These are phyloP conservation scores for Anguilla pacifica DNA, from an alignment of 2,797 vertebrate genomes.

Conservation along the genomic window DNA sequence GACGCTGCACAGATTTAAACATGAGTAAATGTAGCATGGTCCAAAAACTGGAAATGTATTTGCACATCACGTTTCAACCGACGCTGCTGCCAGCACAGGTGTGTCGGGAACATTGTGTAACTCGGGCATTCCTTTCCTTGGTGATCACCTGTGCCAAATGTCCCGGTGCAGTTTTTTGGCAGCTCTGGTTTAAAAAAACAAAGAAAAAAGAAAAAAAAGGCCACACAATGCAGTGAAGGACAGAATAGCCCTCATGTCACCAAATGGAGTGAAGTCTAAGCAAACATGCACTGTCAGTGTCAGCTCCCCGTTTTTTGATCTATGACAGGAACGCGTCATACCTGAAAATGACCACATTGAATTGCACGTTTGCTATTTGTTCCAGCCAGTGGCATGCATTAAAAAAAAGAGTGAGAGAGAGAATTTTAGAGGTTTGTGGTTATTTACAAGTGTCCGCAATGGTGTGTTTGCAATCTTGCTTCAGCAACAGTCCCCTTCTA, in stretches of 20 bases:
- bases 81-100: neutral
- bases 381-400: neutral
- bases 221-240: neutral
- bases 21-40: slow-evolving; percentile 20
- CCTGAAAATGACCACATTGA: neutral
- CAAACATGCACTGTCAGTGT: neutral
- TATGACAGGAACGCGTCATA: neutral
- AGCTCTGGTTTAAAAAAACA: neutral
- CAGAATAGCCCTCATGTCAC: neutral
- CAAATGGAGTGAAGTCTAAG: neutral
- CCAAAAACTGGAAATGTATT: neutral
- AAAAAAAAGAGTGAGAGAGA: neutral
- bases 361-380: slow-evolving; percentile 10
- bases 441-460: neutral
- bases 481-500: too few species aligned
- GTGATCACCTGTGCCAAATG: neutral
- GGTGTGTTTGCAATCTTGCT: neutral
- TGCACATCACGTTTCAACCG: neutral
- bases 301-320: neutral
- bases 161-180: neutral
- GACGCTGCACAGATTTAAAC: neutral
- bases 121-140: neutral
- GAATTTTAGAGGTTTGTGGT: neutral
- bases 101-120: too few species aligned
- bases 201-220: neutral